Conservation (phyloP, 2,888 invertebrate species). For the Drosophila colorata region DNA sequence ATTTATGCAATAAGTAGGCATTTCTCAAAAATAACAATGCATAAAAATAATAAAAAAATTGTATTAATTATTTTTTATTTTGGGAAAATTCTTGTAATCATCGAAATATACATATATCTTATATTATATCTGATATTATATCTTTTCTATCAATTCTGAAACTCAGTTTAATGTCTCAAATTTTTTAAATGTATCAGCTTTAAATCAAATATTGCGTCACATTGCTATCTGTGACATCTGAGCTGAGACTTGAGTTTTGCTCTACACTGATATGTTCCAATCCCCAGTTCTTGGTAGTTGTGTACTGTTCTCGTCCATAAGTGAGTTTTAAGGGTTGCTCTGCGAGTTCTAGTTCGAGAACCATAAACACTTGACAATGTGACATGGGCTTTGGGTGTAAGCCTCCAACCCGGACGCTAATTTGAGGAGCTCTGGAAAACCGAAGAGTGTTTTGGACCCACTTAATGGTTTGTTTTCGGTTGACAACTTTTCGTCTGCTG, state of each 20-base stretch:
- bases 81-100: no score
- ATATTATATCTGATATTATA: no score
- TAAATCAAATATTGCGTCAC: not conserved
- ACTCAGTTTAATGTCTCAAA: no score
- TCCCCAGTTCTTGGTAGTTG: not conserved
- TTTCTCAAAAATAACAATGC: no score
- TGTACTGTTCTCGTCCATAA: not conserved
- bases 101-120: no score
- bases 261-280: not conserved
- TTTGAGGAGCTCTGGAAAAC: conserved; percentile 51
- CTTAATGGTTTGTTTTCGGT: conserved; percentile 82
- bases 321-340: conserved; percentile 39
- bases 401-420: conserved; percentile 58
- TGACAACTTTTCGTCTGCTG: conserved; percentile 71
- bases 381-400: conserved; percentile 40
- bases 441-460: conserved; percentile 71
- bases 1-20: no score
- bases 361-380: conserved; percentile 77
- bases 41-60: no score
- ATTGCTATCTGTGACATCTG: not conserved
- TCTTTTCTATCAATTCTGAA: no score
- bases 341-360: conserved; percentile 3
- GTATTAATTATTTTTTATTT: no score
- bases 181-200: no score
- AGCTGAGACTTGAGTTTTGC: not conserved